Conservation (phyloP, 2,888 invertebrate genomes). For the Sarcophaga carnaria region DNA sequence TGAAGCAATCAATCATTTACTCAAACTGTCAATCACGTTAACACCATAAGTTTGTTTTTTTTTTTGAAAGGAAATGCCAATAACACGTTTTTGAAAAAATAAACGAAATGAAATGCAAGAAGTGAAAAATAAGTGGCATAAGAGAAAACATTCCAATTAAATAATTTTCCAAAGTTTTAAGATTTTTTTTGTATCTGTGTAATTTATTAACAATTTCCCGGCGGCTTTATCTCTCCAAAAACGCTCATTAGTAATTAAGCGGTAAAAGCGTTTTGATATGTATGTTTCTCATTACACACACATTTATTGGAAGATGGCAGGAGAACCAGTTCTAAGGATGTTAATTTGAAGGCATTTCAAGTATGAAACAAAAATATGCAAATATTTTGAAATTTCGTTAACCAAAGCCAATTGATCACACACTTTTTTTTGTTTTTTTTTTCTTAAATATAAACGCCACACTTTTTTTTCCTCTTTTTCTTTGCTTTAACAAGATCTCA, state of each 20-base stretch:
- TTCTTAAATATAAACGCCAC: slow-evolving; percentile 55
- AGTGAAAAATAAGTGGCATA: neutral
- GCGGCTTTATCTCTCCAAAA: slow-evolving; percentile 11
- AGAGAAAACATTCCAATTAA: neutral
- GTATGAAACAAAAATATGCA: slow-evolving; percentile 53
- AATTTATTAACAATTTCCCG: slow-evolving; percentile 9
- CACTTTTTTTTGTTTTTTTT: slow-evolving; percentile 39
- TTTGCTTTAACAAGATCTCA: slow-evolving; percentile 40
- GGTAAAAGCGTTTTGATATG: slow-evolving; percentile 42
- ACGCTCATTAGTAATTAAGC: neutral
- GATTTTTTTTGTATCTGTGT: neutral
- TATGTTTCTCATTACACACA: slow-evolving; percentile 25
- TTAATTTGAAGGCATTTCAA: slow-evolving; percentile 42
- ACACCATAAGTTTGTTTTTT: neutral
- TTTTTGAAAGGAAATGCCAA: slow-evolving; percentile 16
- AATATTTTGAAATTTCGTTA: slow-evolving; percentile 38
- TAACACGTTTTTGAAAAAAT: neutral
- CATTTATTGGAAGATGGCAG: neutral
- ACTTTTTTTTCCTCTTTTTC: slow-evolving; percentile 14
- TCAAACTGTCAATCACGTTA: slow-evolving; percentile 7
- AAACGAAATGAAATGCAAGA: neutral
- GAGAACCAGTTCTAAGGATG: slow-evolving; percentile 45
- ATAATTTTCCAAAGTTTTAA: neutral
- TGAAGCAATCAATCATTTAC: slow-evolving; percentile 26
- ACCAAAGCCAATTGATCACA: slow-evolving; percentile 63